A percentile compares a stretch with the other conserved stretches of the same genome.
Evolutionary conservation across 2,113 vertebrate species (phyloP).

Genomic region (Paramormyrops kingsleyae): DNA sequence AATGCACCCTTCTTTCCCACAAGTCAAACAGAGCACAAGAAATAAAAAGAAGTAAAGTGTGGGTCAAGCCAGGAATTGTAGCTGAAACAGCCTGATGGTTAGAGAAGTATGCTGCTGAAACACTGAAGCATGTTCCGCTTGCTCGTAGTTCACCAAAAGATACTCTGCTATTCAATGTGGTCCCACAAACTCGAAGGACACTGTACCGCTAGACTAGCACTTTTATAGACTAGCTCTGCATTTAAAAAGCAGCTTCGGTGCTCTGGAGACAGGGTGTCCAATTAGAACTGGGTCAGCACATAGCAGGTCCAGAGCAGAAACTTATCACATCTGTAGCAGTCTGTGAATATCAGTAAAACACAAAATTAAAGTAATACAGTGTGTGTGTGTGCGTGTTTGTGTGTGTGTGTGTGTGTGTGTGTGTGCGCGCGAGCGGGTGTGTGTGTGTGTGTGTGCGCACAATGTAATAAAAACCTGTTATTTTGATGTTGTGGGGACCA

Average conservation of each 20-base stretch:
- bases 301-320: background rate
- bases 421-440: too few species aligned
- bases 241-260: background rate
- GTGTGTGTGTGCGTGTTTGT: too few species aligned
- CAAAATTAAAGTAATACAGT: background rate
- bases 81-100: background rate
- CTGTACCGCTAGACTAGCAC: background rate
- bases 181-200: background rate
- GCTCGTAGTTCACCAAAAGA: background rate
- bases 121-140: background rate
- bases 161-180: background rate
- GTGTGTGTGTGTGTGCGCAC: too few species aligned
- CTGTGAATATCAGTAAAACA: background rate
- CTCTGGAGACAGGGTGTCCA: background rate
- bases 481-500: too few species aligned
- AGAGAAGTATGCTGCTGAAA: background rate
- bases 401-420: too few species aligned
- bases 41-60: too few species aligned
- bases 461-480: too few species aligned
- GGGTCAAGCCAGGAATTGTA: background rate
- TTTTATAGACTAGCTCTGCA: background rate
- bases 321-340: background rate
- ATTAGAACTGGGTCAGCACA: background rate
- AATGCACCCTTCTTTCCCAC: background rate
- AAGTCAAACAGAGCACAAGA: background rate